These are phyloP conservation scores for Hemaris fuciformis DNA, from an alignment of 2,888 invertebrate genomes.

Conservation along the genomic window DNA sequence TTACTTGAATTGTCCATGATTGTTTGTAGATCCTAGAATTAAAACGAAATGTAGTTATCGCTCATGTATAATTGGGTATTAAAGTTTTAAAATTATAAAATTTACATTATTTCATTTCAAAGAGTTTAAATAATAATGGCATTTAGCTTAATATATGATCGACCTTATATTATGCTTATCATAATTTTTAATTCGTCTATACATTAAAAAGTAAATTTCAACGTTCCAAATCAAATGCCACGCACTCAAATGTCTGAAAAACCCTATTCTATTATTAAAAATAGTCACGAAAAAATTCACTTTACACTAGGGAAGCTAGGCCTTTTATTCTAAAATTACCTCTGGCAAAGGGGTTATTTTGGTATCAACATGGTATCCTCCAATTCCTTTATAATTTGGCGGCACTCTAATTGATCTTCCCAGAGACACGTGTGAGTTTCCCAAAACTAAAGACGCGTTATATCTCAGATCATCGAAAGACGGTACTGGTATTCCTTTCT, in stretches of 20 bases:
- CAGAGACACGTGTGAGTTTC: conserved; percentile 26
- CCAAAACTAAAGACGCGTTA: conserved; percentile 35
- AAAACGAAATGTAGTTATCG: not conserved
- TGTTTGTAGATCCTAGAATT: conserved; percentile 19
- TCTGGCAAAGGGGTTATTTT: conserved; percentile 31
- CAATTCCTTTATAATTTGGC: conserved; percentile 26
- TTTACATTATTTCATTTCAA: too few species aligned
- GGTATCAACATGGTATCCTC: conserved; percentile 26
- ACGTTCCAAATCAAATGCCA: too few species aligned
- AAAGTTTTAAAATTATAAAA: too few species aligned
- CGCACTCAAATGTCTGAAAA: too few species aligned
- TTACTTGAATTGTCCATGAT: conserved; percentile 50
- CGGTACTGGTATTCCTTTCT: conserved; percentile 19
- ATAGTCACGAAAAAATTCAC: too few species aligned
- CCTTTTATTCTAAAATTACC: conserved; percentile 21
- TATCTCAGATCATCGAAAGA: conserved; percentile 29
- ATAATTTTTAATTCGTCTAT: too few species aligned
- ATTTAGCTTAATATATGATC: too few species aligned
- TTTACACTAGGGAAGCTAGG: too few species aligned
- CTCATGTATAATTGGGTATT: not conserved
- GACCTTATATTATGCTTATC: too few species aligned
- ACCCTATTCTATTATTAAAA: too few species aligned
- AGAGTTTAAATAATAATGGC: too few species aligned
- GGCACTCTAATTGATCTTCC: conserved; percentile 21
- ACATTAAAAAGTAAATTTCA: too few species aligned